Percentiles rank a stretch among this genome's conserved stretches.
Evolutionary conservation across 2,797 vertebrate genomes (phyloP).

Genomic region (Tamandua tetradactyla): DNA sequence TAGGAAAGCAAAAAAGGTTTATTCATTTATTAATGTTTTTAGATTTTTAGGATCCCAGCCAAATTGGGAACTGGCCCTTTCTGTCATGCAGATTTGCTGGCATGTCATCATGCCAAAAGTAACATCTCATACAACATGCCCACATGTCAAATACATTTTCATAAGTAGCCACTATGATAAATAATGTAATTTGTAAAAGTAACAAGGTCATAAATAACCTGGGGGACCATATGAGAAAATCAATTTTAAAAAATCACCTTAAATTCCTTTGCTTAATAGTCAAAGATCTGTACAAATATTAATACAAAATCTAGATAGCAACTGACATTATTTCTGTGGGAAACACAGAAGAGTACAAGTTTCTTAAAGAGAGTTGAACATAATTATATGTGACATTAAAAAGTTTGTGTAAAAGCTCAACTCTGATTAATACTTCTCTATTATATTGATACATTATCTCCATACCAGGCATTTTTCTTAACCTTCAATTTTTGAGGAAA

Average conservation of each 20-base stretch:
- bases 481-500: slow-evolving; percentile 52
- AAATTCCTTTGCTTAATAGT: not conserved
- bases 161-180: not conserved
- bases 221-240: slow-evolving; percentile 12
- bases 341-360: not conserved
- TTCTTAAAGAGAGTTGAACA: slow-evolving; percentile 48
- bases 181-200: slow-evolving; percentile 29
- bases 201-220: not conserved
- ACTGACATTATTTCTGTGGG: not conserved
- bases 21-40: slow-evolving; percentile 6
- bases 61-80: not conserved
- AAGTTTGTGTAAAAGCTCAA: slow-evolving; percentile 18
- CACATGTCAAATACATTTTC: not conserved
- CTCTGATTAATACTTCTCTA: not conserved
- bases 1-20: not conserved
- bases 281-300: slow-evolving; percentile 32
- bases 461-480: slow-evolving; percentile 31
- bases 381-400: not conserved
- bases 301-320: not conserved
- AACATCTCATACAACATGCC: not conserved
- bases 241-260: not conserved
- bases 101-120: not conserved
- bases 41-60: not conserved
- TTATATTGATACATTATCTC: not conserved
- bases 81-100: not conserved